Conservation (phyloP, 2,888 invertebrate species). For the Catocala fraxini region DNA sequence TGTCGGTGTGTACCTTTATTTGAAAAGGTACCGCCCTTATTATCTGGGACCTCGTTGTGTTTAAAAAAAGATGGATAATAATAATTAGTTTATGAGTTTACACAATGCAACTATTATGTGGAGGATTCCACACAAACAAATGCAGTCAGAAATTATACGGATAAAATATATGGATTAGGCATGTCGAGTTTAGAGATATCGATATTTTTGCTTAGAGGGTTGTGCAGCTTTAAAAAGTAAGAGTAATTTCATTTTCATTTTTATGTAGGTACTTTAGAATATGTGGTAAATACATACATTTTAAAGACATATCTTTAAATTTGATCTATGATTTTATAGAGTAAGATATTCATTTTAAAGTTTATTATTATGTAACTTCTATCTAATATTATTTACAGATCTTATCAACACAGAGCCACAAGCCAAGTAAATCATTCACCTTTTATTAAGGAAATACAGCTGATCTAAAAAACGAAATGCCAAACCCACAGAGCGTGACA, state of each 20-base stretch:
- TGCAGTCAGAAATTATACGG: constrained; percentile 72
- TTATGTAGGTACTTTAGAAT: too few species aligned
- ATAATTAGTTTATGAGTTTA: constrained; percentile 84
- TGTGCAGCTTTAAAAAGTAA: background rate
- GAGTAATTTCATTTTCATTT: background rate
- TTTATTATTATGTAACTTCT: too few species aligned
- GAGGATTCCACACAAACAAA: constrained; percentile 79
- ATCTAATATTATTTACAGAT: background rate
- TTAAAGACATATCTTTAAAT: too few species aligned
- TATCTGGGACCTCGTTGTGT: constrained; percentile 51
- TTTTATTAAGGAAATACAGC: background rate
- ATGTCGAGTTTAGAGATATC: constrained; percentile 36
- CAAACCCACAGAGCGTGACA: constrained; percentile 23
- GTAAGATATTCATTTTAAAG: too few species aligned
- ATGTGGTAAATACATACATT: too few species aligned
- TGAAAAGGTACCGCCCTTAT: constrained; percentile 73
- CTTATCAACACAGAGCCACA: background rate
- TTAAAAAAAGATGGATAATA: constrained; percentile 74
- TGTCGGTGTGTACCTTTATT: constrained; percentile 56
- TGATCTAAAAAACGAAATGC: background rate
- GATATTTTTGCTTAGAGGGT: constrained; percentile 25
- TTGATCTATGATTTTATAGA: too few species aligned
- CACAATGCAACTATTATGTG: constrained; percentile 81
- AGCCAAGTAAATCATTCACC: background rate
- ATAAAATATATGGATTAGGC: constrained; percentile 55